These are phyloP conservation scores for Mirounga angustirostris DNA, from an alignment of 2,113 vertebrate species.

Conservation along the genomic window DNA sequence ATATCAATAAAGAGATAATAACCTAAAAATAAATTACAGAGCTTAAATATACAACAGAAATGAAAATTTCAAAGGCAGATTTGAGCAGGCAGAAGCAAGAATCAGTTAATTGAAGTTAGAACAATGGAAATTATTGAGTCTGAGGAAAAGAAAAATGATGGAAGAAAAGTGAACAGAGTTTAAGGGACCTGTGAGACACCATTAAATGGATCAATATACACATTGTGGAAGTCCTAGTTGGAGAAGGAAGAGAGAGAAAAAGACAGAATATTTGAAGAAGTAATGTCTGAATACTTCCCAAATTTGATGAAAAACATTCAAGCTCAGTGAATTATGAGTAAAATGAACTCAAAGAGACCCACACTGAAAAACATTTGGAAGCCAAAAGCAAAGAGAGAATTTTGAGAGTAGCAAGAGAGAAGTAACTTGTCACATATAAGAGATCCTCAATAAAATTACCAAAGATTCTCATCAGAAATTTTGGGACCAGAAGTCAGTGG, in stretches of 20 bases:
- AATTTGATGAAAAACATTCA: background rate
- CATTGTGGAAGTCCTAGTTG: background rate
- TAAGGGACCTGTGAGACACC: background rate
- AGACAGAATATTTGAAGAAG: background rate
- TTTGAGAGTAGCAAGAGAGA: background rate
- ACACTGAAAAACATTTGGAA: background rate
- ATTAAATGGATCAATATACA: background rate
- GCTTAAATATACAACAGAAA: background rate
- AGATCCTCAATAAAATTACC: background rate
- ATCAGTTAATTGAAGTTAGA: background rate
- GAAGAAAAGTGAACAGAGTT: background rate
- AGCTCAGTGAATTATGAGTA: background rate
- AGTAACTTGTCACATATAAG: background rate
- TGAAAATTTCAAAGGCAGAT: background rate
- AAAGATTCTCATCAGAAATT: background rate
- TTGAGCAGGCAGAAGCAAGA: background rate
- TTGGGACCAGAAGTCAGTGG: background rate
- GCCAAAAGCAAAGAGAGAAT: background rate
- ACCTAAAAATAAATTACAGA: background rate
- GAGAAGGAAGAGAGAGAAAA: background rate
- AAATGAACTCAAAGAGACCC: background rate
- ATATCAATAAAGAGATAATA: background rate
- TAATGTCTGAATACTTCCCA: background rate
- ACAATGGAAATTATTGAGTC: background rate
- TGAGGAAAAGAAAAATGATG: background rate